phyloP scores from a whole-genome alignment of 2,113 vertebrate species.

The Geococcyx californianus region DNA sequence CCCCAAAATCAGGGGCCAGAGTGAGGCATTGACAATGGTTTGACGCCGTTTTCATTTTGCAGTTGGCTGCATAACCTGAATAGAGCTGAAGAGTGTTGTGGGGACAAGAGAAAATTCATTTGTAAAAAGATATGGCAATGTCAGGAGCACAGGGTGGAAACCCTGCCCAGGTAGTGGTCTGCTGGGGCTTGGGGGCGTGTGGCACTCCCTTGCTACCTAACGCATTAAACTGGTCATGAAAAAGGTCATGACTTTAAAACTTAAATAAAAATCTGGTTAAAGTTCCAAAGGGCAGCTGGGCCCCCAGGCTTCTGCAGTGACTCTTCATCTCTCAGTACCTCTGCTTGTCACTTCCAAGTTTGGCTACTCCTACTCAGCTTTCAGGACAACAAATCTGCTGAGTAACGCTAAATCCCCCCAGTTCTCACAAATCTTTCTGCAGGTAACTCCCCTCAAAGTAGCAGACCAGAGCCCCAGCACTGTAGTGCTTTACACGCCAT shows the following conservation, averaged over 20 bases:
- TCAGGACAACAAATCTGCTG: background rate
- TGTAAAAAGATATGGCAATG: background rate
- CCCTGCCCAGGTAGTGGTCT: background rate
- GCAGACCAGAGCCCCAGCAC: background rate
- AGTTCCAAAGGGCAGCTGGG: background rate
- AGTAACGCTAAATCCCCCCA: background rate
- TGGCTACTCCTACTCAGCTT: background rate
- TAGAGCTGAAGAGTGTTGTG: background rate
- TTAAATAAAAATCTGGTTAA: background rate
- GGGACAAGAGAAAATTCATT: background rate
- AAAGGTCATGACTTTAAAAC: background rate
- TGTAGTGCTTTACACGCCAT: background rate
- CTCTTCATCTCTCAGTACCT: background rate
- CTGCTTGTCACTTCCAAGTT: background rate
- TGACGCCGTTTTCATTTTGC: slow-evolving; percentile 43
- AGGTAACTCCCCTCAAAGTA: background rate
- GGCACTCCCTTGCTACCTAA: background rate
- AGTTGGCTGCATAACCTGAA: slow-evolving; percentile 46
- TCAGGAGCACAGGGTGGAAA: background rate
- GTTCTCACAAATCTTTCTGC: background rate
- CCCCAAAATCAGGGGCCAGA: background rate
- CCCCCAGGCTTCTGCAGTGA: background rate
- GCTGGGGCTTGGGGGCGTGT: background rate
- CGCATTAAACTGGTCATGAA: rapidly evolving
- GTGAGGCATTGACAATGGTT: background rate